phyloP scores from a whole-genome alignment of 92 coral and sea anemone genomes.

The Parazoanthus darwini region DNA sequence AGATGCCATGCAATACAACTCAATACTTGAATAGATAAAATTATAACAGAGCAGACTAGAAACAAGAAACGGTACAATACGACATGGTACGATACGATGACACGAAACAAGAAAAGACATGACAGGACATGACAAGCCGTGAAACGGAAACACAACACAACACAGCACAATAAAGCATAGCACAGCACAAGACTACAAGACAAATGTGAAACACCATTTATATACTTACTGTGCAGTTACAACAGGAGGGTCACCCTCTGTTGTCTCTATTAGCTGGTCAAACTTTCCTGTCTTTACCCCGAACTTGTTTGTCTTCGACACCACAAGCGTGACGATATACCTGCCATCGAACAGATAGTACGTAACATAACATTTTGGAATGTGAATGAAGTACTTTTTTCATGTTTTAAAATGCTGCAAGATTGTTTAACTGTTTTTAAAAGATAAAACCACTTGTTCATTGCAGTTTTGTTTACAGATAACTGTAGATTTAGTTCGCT shows the following conservation, averaged over 20 bases:
- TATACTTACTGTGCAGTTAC: slow-evolving; percentile 44
- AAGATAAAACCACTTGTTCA: background rate
- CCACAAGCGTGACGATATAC: slow-evolving; percentile 65
- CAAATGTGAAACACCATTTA: background rate
- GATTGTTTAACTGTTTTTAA: background rate
- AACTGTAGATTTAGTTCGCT: too few relatives aligned
- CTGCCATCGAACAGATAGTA: slow-evolving; percentile 28
- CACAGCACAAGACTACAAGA: too few relatives aligned
- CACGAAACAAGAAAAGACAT: too few relatives aligned
- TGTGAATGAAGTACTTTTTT: background rate
- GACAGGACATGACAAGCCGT: too few relatives aligned
- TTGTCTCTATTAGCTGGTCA: slow-evolving; percentile 51
- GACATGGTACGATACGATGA: too few relatives aligned
- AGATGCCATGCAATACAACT: too few relatives aligned
- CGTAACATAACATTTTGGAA: background rate
- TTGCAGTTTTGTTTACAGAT: background rate
- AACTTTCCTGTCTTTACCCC: slow-evolving; percentile 49
- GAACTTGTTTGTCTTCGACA: slow-evolving; percentile 56
- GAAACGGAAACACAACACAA: too few relatives aligned
- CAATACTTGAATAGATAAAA: too few relatives aligned
- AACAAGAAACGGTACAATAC: too few relatives aligned
- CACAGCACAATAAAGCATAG: too few relatives aligned
- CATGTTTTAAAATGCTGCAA: background rate
- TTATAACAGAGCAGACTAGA: too few relatives aligned
- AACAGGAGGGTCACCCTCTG: slow-evolving; percentile 68